Percentiles rank a stretch among this genome's conserved stretches.
These are phyloP conservation scores for Drosophila ezoana DNA, from an alignment of 2,888 invertebrate species.

Conservation along the genomic window DNA sequence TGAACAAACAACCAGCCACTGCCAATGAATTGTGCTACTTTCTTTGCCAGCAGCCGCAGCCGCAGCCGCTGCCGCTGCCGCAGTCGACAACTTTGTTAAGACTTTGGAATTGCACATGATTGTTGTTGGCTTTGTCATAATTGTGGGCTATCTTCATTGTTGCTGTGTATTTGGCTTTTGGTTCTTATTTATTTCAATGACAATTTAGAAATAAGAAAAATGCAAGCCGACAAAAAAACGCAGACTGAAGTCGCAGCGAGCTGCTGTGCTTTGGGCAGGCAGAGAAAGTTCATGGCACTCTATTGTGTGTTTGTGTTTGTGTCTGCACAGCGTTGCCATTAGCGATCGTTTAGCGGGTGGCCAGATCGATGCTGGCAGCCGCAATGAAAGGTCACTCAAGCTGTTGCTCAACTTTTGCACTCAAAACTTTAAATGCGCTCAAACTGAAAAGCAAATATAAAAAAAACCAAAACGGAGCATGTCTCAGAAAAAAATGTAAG, in stretches of 20 bases:
- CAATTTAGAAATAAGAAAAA: conserved; percentile 61
- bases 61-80: conserved; percentile 23
- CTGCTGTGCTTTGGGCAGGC: conserved; percentile 36
- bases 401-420: conserved; percentile 40
- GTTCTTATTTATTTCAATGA: conserved; percentile 75
- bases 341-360: conserved; percentile 46
- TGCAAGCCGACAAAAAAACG: conserved; percentile 40
- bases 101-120: conserved; percentile 42
- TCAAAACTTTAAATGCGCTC: conserved; percentile 36
- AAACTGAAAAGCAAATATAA: conserved; percentile 20
- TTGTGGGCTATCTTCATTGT: conserved; percentile 38
- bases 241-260: conserved; percentile 37
- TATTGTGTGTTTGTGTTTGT: conserved; percentile 10
- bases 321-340: conserved; percentile 28
- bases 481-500: conserved; percentile 17
- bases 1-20: conserved; percentile 52
- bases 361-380: conserved; percentile 37
- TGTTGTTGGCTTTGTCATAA: conserved; percentile 34
- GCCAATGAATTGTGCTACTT: conserved; percentile 76
- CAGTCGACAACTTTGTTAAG: conserved; percentile 45
- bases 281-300: conserved; percentile 63
- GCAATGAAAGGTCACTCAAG: conserved; percentile 49
- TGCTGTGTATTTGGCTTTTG: conserved; percentile 41
- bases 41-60: conserved; percentile 60
- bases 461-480: conserved; percentile 23